Base-by-base conservation (phyloP, 2,888 invertebrate genomes). In the Calameuta filiformis region DNA sequence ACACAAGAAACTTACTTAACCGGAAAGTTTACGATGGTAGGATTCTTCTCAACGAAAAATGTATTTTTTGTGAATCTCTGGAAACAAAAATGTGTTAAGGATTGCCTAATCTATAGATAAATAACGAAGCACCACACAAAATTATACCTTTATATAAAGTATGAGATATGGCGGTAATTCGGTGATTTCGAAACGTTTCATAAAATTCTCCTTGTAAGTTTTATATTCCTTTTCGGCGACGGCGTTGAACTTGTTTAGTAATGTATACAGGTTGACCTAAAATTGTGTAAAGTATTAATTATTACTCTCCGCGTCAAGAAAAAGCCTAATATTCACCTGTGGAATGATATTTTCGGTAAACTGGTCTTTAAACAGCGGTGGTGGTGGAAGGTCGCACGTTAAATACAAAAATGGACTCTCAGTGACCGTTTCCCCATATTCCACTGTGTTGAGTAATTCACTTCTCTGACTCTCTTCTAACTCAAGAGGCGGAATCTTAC, bases 11-110 rank as follows among this genome's bases (percentile, higher is more conserved):
- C 96, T 95, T 93, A 98, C 98, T 98, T 98, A 80, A 99, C 98
- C 4, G 99, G 99, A 91, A 99, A 99, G 92, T 99, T 99, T 3
- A 99, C 99, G 88, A 99, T 99, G 0, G 99, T 99, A 1, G 99
- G 99, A 93, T 99, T 99, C 92, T 99, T 99, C 92, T 99, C 99
- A 31, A 98, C 94, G 89, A 98, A 99, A 92, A 99, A 99, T 11
- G 98, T 98, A 90, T 99, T 99, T 92, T 98, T 99, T 1, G 98
- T 99, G 91, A 99, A 99, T 82, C 99, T 94, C 93, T 95, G 91
- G 76, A 92, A 91, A 82, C 76, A 77, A 86, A 83, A 74, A 79
- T 75, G 3, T 34, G 3, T 71, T 71, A 71, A 80, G 81, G 30
- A 33, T 12, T 71, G 68, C n/a, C 35, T 31, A 40, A 79, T 56